These are phyloP conservation scores for Naja naja DNA, from an alignment of 2,113 vertebrate species.

Conservation along the genomic window DNA sequence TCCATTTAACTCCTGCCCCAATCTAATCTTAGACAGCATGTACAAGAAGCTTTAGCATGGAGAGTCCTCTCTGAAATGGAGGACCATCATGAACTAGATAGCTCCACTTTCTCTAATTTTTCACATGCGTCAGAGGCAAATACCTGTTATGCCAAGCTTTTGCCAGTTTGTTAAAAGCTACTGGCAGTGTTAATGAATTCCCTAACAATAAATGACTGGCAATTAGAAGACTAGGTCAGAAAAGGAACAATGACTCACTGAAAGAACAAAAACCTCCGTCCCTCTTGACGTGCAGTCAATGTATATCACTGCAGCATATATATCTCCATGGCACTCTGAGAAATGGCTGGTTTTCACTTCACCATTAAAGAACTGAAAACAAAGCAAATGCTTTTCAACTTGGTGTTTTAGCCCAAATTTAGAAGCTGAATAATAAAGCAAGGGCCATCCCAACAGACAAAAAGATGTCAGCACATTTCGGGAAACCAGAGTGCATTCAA, in stretches of 20 bases:
- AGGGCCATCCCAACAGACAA: neutral
- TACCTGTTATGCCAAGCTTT: constrained; percentile 39
- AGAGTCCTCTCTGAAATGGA: constrained; percentile 40
- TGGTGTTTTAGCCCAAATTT: neutral
- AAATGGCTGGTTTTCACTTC: neutral
- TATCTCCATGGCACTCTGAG: neutral
- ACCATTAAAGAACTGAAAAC: neutral
- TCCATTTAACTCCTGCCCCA: constrained; percentile 11
- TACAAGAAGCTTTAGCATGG: constrained; percentile 25
- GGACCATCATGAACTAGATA: constrained; percentile 47
- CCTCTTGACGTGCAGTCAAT: constrained; percentile 34
- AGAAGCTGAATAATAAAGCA: neutral
- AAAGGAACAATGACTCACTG: constrained; percentile 58
- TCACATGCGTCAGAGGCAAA: neutral
- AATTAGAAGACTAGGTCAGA: constrained; percentile 65
- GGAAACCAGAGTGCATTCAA: neutral
- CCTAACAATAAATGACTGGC: constrained; percentile 50
- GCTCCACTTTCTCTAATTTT: constrained; percentile 39
- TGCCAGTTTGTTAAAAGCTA: constrained; percentile 30
- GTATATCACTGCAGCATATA: constrained; percentile 4
- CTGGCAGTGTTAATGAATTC: neutral
- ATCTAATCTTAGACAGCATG: constrained; percentile 33
- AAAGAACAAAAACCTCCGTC: constrained; percentile 37
- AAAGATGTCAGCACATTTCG: neutral
- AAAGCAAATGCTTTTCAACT: neutral